Evolutionary conservation across 2,888 invertebrate genomes (phyloP).

Genomic region (Standfussiana lucernea): DNA sequence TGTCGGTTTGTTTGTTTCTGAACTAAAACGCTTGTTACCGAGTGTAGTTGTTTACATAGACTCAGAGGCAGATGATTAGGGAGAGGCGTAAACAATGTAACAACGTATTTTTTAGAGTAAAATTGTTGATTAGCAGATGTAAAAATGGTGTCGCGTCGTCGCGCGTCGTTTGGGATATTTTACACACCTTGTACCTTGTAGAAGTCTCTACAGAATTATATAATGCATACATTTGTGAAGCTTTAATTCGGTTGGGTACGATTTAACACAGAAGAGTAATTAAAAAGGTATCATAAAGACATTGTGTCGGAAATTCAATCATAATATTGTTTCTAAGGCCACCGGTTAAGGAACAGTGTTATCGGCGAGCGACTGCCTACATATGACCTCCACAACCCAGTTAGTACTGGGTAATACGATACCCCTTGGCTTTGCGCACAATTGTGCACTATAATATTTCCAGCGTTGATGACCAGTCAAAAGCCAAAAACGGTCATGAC

Average conservation of each 20-base stretch:
- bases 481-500: too few species aligned
- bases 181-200: neutral
- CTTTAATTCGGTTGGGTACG: neutral
- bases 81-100: neutral
- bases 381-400: too few species aligned
- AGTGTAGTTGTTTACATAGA: slow-evolving; percentile 38
- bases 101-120: slow-evolving; percentile 3
- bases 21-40: slow-evolving; percentile 53
- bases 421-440: too few species aligned
- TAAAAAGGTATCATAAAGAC: neutral
- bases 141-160: neutral
- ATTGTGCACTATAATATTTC: too few species aligned
- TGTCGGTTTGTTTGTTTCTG: slow-evolving; percentile 59
- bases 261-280: neutral
- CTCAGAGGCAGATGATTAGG: slow-evolving; percentile 20
- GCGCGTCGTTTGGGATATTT: neutral
- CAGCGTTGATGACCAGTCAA: too few species aligned
- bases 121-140: neutral
- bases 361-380: too few species aligned
- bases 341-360: neutral
- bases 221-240: neutral
- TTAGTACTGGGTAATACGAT: too few species aligned
- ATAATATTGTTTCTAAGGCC: neutral
- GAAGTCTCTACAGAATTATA: neutral
- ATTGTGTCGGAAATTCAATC: neutral